A percentile compares a stretch with the other conserved stretches of the same genome.
Evolutionary conservation across 2,888 invertebrate species (phyloP).

Genomic region (Anoplius nigerrimus): DNA sequence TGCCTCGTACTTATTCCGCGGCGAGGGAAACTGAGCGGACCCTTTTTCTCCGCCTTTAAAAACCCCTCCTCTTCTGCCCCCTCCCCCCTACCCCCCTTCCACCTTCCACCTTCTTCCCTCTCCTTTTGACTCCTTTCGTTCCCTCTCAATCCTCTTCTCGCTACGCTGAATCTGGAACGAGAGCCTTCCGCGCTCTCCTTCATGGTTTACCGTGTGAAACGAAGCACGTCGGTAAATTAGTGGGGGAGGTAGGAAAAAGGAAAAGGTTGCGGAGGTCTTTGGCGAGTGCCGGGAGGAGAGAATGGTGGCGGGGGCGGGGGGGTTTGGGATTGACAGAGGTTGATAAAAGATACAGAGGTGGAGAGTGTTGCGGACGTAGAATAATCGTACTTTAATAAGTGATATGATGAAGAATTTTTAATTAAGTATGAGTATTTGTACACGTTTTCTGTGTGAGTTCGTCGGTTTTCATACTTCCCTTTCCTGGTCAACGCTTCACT

Average conservation of each 20-base stretch:
- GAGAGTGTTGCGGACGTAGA: too few species aligned
- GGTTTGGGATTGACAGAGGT: too few species aligned
- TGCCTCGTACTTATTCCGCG: too few species aligned
- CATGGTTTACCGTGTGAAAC: constrained; percentile 4
- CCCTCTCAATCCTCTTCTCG: background rate
- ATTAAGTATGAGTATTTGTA: too few species aligned
- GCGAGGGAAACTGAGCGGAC: too few species aligned
- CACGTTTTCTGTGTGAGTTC: too few species aligned
- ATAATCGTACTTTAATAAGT: too few species aligned
- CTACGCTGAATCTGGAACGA: constrained; percentile 1
- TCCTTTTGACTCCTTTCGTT: background rate
- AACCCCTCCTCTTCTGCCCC: background rate
- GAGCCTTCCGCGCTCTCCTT: background rate
- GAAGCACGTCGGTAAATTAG: constrained; percentile 2
- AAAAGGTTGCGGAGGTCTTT: background rate
- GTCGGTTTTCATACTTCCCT: too few species aligned
- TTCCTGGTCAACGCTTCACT: too few species aligned
- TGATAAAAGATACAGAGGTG: too few species aligned
- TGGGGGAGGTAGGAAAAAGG: constrained; percentile 7
- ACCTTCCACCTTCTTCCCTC: background rate
- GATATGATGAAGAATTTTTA: too few species aligned
- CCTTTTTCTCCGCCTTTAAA: background rate
- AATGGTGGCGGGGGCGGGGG: background rate
- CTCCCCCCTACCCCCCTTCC: background rate
- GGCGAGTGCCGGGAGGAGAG: background rate